A percentile compares a stretch with the other conserved stretches of the same genome.
Conservation (phyloP, 2,888 invertebrate genomes). For the Theristus sp. region DNA sequence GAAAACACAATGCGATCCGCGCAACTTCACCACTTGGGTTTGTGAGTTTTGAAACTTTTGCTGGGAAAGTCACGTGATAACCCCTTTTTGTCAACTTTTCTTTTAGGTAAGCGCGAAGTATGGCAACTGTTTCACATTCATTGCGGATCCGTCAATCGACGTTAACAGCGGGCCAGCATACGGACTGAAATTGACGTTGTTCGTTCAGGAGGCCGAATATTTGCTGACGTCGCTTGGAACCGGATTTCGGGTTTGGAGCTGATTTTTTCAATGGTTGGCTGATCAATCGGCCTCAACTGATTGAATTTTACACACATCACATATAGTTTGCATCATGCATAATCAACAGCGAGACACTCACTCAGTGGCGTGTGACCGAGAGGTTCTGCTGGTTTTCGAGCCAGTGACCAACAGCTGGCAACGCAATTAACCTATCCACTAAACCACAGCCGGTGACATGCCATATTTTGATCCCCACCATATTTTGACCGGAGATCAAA, state of each 20-base stretch:
- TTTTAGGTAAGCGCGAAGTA: background rate
- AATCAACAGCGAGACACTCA: background rate
- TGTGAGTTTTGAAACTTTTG: background rate
- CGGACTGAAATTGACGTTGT: background rate
- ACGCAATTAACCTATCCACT: no score
- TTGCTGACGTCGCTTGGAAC: background rate
- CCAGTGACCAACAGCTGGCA: no score
- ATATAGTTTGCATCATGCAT: no score
- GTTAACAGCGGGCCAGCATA: background rate
- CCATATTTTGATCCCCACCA: no score
- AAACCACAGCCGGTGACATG: no score
- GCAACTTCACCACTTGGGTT: conserved; percentile 1
- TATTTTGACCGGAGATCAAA: no score
- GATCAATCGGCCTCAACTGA: no score
- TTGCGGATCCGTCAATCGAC: background rate
- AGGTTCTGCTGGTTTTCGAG: background rate
- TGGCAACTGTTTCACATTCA: background rate
- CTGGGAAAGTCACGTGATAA: background rate
- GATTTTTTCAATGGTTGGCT: background rate
- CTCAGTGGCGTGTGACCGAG: no score
- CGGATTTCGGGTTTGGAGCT: background rate
- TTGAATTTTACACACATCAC: no score
- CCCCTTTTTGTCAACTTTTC: background rate
- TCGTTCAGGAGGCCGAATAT: background rate
- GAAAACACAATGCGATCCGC: conserved; percentile 1